phyloP scores from a whole-genome alignment of 23 tunicate genomes.

The Diplosoma virens region DNA sequence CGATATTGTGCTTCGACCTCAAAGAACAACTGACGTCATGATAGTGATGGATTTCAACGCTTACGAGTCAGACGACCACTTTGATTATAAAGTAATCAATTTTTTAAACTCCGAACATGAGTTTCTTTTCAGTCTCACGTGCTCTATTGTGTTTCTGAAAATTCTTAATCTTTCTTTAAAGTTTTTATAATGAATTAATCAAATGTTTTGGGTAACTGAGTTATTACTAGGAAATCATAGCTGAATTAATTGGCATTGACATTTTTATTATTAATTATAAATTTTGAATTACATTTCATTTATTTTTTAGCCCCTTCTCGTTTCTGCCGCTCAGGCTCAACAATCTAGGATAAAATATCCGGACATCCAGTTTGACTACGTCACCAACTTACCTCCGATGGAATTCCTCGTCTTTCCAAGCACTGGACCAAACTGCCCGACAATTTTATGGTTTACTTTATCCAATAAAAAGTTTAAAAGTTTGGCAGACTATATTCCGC shows the following conservation, averaged over 20 bases:
- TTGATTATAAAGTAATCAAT: slow-evolving; percentile 28
- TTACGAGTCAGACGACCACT: slow-evolving; percentile 22
- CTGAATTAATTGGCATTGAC: no score
- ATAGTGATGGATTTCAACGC: slow-evolving; percentile 51
- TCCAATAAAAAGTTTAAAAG: slow-evolving; percentile 63
- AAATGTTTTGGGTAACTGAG: no score
- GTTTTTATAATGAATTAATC: no score
- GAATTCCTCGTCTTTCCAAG: slow-evolving; percentile 48
- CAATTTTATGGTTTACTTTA: slow-evolving; percentile 72
- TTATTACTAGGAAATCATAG: no score
- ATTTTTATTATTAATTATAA: no score
- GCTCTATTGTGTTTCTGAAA: no score
- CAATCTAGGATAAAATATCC: slow-evolving; percentile 47
- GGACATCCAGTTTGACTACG: slow-evolving; percentile 37
- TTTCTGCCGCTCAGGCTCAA: slow-evolving; percentile 36
- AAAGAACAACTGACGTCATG: slow-evolving; percentile 34
- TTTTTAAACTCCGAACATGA: no score
- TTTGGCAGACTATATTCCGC: slow-evolving; percentile 39
- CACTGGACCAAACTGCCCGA: slow-evolving; percentile 56
- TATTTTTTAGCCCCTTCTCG: slow-evolving; percentile 34
- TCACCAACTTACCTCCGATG: slow-evolving; percentile 38
- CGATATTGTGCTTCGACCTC: slow-evolving; percentile 39
- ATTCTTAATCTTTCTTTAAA: no score
- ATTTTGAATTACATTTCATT: no score
- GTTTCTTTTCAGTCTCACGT: no score